Base-by-base conservation (phyloP, 2,797 vertebrate genomes). In the Clarias fuscus region DNA sequence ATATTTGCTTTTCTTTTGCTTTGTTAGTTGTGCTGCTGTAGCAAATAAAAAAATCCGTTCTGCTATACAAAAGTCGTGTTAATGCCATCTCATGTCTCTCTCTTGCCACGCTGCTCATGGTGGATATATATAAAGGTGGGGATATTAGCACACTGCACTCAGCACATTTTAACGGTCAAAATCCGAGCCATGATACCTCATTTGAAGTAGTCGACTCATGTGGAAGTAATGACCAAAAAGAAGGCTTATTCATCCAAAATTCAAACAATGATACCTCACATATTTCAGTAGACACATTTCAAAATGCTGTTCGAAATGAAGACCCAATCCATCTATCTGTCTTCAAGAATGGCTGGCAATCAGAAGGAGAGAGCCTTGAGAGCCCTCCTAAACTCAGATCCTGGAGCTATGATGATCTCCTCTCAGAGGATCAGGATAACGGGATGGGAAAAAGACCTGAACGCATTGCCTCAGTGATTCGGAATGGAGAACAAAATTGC, bases 301-400 rank as follows among this genome's bases (percentile, higher is more conserved):
- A 90, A 94, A 96, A 67, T 95, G 83, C 84, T 81, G 82, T 84
- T 37, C 75, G 79, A 88, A 58, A 79, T 76, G 75, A 84, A 13
- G 67, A 85, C 15, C 79, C 56, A 4, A 65, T 93, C 93, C 68
- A 91, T 91, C 86, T 93, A 90, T 88, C 94, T 61, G 67, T 68
- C 76, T 94, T 96, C 91, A 96, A 96, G 88, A 96, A 97, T 1
- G 95, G 95, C 88, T 97, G 96, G 96, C 95, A 96, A 84, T 93
- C 94, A 92, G 88, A 94, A 93, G 58, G 53, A 30, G 77, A 85
- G 24, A 82, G 37, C 27, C 7, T 67, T 33, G 79, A 68, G 73
- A 61, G 77, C 7, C 95, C 95, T 88, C 95, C 96, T 79, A 97
- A 97, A 91, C 92, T 95, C 76, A 97, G 97, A 92, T 97, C 96